Base-by-base conservation (phyloP, 92 coral and sea anemone genomes). In the Micromussa lordhowensis region DNA sequence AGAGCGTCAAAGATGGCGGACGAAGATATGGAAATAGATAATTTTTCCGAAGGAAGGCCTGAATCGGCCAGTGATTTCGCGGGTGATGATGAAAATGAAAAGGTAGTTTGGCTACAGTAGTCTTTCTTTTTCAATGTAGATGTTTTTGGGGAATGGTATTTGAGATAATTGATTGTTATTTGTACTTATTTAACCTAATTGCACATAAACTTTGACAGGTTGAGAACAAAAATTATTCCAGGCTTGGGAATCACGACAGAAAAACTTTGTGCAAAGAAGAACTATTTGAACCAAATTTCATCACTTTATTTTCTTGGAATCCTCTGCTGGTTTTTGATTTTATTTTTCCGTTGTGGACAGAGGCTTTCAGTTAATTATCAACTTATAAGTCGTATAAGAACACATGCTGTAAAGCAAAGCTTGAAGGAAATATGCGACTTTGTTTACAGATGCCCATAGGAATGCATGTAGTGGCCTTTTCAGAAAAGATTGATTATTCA, bases 1-100 rank as follows among this genome's bases (percentile, higher is more conserved):
- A 83, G 49, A 34, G 30, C 24, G 69, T 57, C 86, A 87, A 95
- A 95, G 63, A 95, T 95, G 98, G 98, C 98, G 96, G 98, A 95
- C 96, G 96, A 85, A 72, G 91, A 76, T n/a, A 82, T 78, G 6
- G 90, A 84, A 35, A 72, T 64, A 73, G 83, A 77, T 53, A 93
- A 35, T 72, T 79, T 87, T 59, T 75, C 88, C n/a, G 90, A 79
- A 91, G 90, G 85, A 75, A 91, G 96, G 81, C 74, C 78, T 24
- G 84, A 89, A 69, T 38, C 84, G 54, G 90, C 90, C 32, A 90
- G 79, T 68, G 90, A 85, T 58, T 86, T 74, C 72, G 86, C 87
- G 8, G 93, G 87, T 4, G 75, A 82, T 30, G 82, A 79, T 54
- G 87, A 75, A 74, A 88, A 84, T 63, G 89, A 83, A 69, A 87